A percentile compares a stretch with the other conserved stretches of the same genome.
Conservation (phyloP, 2,888 invertebrate genomes). For the Thereva unica region DNA sequence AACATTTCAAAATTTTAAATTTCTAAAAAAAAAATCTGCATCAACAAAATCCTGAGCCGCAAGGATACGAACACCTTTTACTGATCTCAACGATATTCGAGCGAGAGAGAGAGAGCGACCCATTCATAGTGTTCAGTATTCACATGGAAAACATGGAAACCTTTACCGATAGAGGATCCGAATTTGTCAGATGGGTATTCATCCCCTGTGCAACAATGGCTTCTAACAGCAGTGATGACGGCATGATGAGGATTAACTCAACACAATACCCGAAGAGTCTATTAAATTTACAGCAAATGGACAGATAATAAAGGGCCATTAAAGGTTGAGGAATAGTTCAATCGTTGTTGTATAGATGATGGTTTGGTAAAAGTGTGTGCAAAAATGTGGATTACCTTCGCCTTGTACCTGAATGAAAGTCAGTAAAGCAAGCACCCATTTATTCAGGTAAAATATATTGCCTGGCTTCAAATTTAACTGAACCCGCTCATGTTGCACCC, state of each 20-base stretch:
- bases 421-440: slow-evolving; percentile 6
- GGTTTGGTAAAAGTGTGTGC: not conserved
- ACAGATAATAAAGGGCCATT: slow-evolving; percentile 59
- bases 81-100: not conserved
- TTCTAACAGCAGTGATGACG: slow-evolving; percentile 55
- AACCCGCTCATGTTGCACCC: not conserved
- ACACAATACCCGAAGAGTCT: slow-evolving; percentile 43
- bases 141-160: not conserved
- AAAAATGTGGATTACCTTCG: slow-evolving; percentile 14
- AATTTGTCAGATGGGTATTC: slow-evolving; percentile 42
- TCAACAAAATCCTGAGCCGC: not conserved
- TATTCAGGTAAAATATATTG: not conserved
- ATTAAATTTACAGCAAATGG: slow-evolving; percentile 56
- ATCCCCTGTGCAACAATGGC: slow-evolving; percentile 43
- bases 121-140: not conserved
- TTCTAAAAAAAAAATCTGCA: not conserved
- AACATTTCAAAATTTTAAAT: not conserved
- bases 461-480: not conserved
- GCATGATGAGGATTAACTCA: slow-evolving; percentile 57
- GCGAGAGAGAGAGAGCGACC: not conserved
- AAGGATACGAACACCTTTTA: not conserved
- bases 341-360: not conserved
- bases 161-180: slow-evolving; percentile 20
- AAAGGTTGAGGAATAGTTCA: slow-evolving; percentile 50
- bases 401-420: slow-evolving; percentile 5